Conservation (phyloP, 2,888 invertebrate genomes). For the Alsophila aescularia region DNA sequence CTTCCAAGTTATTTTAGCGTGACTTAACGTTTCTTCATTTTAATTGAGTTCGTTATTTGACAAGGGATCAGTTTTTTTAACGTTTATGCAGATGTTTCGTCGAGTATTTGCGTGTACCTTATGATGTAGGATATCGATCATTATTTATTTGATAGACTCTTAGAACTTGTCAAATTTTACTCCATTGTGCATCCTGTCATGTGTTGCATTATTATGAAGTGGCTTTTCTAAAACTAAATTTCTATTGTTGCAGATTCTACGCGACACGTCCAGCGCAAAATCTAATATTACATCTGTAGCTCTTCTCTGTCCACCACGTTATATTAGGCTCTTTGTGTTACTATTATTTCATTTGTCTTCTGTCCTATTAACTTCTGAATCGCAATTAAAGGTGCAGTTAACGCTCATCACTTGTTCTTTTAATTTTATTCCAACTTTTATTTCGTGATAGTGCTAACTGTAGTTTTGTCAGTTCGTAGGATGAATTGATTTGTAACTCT, state of each 20-base stretch:
- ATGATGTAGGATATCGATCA: slow-evolving; percentile 3
- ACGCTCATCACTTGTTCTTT: slow-evolving; percentile 58
- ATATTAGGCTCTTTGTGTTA: slow-evolving; percentile 57
- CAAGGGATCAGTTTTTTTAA: slow-evolving; percentile 38
- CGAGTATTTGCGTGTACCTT: slow-evolving; percentile 12
- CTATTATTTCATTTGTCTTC: slow-evolving; percentile 45
- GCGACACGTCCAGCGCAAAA: slow-evolving; percentile 58
- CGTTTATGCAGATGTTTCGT: slow-evolving; percentile 42
- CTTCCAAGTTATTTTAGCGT: slow-evolving; percentile 43
- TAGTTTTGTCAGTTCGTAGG: slow-evolving; percentile 61
- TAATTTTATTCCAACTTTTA: slow-evolving; percentile 30
- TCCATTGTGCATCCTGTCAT: neutral
- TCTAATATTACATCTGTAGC: slow-evolving; percentile 24
- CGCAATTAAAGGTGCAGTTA: slow-evolving; percentile 60
- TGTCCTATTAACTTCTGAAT: slow-evolving; percentile 49
- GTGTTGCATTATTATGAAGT: neutral
- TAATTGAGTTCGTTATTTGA: slow-evolving; percentile 45
- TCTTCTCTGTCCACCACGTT: slow-evolving; percentile 51
- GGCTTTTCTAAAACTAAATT: slow-evolving; percentile 2
- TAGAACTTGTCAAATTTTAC: neutral
- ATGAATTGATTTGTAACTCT: slow-evolving; percentile 55
- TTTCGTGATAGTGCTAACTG: slow-evolving; percentile 67
- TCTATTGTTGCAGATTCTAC: slow-evolving; percentile 74
- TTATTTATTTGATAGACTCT: neutral
- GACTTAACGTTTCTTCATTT: slow-evolving; percentile 54